Conservation (phyloP, 1,140 invertebrate species). For the Drosophila nebulosa region DNA sequence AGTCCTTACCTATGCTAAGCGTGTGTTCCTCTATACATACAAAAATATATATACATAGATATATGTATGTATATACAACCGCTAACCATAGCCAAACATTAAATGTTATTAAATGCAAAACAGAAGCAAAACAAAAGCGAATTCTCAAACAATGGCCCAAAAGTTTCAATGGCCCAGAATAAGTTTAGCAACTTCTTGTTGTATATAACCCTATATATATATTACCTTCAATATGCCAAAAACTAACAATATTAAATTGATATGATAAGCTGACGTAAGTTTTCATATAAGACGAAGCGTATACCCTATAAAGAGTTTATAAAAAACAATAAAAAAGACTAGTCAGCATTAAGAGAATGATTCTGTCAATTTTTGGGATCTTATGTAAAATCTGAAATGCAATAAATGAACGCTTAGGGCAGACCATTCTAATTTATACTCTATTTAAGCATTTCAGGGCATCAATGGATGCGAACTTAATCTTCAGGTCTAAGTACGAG, state of each 20-base stretch:
- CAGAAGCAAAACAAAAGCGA: constrained; percentile 18
- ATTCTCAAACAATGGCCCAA: constrained; percentile 41
- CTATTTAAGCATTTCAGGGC: too few relatives aligned
- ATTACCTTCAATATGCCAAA: neutral
- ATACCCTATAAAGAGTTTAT: neutral
- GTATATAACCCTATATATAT: neutral
- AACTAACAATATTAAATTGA: neutral
- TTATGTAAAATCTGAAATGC: too few relatives aligned
- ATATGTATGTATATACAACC: constrained; percentile 31
- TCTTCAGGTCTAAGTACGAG: too few relatives aligned
- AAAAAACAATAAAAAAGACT: too few relatives aligned
- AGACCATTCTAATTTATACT: too few relatives aligned
- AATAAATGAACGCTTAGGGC: too few relatives aligned
- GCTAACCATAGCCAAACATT: constrained; percentile 59
- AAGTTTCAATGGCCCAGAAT: constrained; percentile 42
- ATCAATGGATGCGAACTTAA: too few relatives aligned
- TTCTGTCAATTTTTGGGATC: too few relatives aligned
- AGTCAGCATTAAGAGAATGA: too few relatives aligned
- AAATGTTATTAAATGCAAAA: constrained; percentile 73
- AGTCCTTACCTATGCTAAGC: too few relatives aligned
- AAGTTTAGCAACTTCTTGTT: constrained; percentile 34
- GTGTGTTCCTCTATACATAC: too few relatives aligned
- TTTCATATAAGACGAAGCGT: neutral
- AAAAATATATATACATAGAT: constrained; percentile 8
- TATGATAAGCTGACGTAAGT: neutral